Conservation (phyloP, 2,888 invertebrate species). For the Cryptus armator region DNA sequence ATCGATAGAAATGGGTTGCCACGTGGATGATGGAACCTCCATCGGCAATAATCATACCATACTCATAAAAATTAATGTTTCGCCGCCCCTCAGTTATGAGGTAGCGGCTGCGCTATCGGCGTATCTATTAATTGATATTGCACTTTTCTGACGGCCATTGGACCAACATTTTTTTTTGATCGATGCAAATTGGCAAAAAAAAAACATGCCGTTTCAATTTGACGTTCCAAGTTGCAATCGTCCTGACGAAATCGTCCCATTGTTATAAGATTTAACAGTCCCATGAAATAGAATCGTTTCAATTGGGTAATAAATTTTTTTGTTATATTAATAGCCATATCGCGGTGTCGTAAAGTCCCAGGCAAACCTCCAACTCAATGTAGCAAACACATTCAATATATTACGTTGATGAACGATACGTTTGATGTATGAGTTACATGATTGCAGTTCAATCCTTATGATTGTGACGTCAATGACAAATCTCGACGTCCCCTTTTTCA, state of each 20-base stretch:
- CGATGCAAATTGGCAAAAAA: background rate
- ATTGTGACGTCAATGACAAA: slow-evolving; percentile 3
- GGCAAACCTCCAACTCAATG: background rate
- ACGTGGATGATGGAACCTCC: slow-evolving; percentile 48
- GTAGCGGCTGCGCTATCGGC: slow-evolving; percentile 15
- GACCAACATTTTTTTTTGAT: background rate
- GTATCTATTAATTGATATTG: background rate
- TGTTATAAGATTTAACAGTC: slow-evolving; percentile 22
- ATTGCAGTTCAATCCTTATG: background rate
- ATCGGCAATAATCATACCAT: slow-evolving; percentile 50
- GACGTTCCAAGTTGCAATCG: background rate
- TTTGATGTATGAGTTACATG: background rate
- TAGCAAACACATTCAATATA: background rate
- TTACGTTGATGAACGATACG: background rate
- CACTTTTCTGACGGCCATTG: background rate
- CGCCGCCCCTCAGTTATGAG: slow-evolving; percentile 39
- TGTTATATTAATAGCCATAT: slow-evolving; percentile 5
- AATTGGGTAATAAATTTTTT: slow-evolving; percentile 26
- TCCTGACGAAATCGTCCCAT: slow-evolving; percentile 15
- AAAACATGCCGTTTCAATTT: background rate
- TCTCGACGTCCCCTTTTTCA: background rate
- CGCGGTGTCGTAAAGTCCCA: background rate
- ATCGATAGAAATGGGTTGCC: slow-evolving; percentile 26
- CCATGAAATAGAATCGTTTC: background rate
- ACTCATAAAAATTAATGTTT: slow-evolving; percentile 56